phyloP scores from a whole-genome alignment of 1,140 invertebrate genomes.

The Rhagoletis pomonella region DNA sequence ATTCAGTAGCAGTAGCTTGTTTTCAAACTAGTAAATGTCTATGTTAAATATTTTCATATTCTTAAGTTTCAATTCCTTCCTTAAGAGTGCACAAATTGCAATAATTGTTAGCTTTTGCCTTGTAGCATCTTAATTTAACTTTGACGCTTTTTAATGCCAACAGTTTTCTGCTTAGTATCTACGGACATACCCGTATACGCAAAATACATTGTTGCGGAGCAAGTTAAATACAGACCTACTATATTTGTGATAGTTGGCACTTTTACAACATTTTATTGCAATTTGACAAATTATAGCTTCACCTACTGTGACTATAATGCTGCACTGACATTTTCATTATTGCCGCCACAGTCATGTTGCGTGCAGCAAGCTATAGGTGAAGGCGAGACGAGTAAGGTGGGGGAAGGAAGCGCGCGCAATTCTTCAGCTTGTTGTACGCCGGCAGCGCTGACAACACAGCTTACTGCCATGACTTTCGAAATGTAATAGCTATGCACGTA shows the following conservation, averaged over 20 bases:
- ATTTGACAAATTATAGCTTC: slow-evolving; percentile 35
- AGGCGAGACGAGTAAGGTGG: neutral
- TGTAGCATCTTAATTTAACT: too few species aligned
- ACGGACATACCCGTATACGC: too few species aligned
- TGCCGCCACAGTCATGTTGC: neutral
- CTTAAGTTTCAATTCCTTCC: too few species aligned
- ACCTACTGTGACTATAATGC: neutral
- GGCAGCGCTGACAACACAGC: slow-evolving; percentile 11
- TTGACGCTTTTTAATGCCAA: too few species aligned
- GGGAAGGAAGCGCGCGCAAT: neutral
- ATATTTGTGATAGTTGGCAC: neutral
- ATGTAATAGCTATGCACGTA: neutral
- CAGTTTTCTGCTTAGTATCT: too few species aligned
- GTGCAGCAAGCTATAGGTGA: neutral
- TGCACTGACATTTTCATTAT: slow-evolving; percentile 21
- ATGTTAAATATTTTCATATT: too few species aligned
- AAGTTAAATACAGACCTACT: neutral
- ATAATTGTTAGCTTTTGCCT: too few species aligned
- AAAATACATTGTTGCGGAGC: too few species aligned
- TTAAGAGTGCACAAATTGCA: too few species aligned
- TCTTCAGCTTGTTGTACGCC: neutral
- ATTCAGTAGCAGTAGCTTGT: too few species aligned
- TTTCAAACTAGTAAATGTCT: too few species aligned
- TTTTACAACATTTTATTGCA: slow-evolving; percentile 26
- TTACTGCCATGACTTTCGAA: slow-evolving; percentile 49